phyloP scores from a whole-genome alignment of 2,797 vertebrate species.

The Molossus alvarezi region DNA sequence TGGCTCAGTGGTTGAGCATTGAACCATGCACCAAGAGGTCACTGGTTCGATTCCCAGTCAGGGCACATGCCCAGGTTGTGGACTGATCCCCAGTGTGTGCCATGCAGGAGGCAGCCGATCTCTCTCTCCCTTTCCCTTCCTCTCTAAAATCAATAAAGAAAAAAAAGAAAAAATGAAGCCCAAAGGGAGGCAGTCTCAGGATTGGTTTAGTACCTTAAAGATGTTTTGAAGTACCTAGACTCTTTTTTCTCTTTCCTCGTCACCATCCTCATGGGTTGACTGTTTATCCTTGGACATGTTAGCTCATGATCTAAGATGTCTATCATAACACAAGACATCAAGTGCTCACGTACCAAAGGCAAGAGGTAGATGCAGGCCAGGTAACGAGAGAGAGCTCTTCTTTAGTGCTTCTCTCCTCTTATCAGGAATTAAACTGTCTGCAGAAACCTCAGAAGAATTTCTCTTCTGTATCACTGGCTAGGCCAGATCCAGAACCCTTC shows the following conservation, averaged over 20 bases:
- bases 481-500: not conserved
- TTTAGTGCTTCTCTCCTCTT: not conserved
- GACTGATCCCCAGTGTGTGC: no score
- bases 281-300: not conserved
- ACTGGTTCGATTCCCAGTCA: no score
- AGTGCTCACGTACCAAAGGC: not conserved
- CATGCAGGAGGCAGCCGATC: no score
- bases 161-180: not conserved
- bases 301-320: constrained; percentile 3
- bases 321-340: not conserved
- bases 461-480: not conserved
- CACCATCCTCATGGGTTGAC: not conserved
- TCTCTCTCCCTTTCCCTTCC: no score
- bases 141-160: no score
- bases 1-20: no score
- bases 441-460: constrained; percentile 7
- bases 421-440: not conserved
- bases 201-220: not conserved
- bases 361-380: not conserved
- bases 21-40: no score
- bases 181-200: not conserved
- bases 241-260: not conserved
- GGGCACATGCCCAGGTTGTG: no score
- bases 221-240: not conserved
- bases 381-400: not conserved